Evolutionary conservation across 2,113 vertebrate genomes (phyloP).

Genomic region (Upupa epops): DNA sequence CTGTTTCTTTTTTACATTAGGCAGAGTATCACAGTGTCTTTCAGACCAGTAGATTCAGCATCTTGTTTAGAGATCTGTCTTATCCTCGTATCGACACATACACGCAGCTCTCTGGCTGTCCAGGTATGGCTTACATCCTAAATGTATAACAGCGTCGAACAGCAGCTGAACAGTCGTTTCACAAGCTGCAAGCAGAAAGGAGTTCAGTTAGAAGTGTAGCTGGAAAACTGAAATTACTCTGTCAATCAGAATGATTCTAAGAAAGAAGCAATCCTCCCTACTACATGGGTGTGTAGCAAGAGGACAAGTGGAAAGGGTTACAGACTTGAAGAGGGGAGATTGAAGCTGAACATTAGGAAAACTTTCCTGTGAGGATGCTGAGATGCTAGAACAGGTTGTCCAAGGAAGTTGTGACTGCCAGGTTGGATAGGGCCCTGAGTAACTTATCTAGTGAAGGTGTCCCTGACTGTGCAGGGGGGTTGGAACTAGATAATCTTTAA

Average conservation of each 20-base stretch:
- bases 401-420: too few relatives aligned
- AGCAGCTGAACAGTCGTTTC: constrained; percentile 89
- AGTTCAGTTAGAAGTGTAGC: background rate
- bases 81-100: constrained; percentile 85
- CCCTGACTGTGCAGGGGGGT: too few relatives aligned
- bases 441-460: too few relatives aligned
- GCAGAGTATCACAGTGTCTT: background rate
- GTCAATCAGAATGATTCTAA: background rate
- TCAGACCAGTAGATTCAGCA: background rate
- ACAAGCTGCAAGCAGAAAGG: constrained; percentile 79
- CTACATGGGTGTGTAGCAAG: too few relatives aligned
- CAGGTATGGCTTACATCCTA: constrained; percentile 96
- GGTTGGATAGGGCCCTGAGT: too few relatives aligned
- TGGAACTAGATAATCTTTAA: too few relatives aligned
- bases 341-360: too few relatives aligned
- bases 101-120: constrained; percentile 94
- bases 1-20: background rate
- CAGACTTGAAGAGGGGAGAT: too few relatives aligned
- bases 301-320: too few relatives aligned
- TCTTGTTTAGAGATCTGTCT: constrained; percentile 84
- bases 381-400: too few relatives aligned
- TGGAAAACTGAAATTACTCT: background rate
- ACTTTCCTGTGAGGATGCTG: too few relatives aligned
- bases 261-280: background rate
- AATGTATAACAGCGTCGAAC: constrained; percentile 91